Base-by-base conservation (phyloP, 2,113 vertebrate species). In the Crotalus viridis region DNA sequence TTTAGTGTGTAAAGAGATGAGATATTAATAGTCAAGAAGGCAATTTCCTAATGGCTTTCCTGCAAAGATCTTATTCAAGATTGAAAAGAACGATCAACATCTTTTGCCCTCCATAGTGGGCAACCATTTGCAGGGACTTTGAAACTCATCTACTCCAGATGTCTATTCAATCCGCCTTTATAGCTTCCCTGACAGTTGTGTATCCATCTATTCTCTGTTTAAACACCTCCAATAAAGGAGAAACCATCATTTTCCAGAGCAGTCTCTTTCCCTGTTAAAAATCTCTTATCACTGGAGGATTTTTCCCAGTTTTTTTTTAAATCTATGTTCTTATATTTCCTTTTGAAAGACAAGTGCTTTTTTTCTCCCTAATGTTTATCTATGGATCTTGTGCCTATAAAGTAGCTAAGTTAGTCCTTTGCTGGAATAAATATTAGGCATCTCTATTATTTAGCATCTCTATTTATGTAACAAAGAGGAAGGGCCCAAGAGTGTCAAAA, bases 361-460 rank as follows among this genome's bases (percentile, higher is more conserved):
- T 51, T 69, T 5, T 0, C 0, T 8, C 33, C 48, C 24, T 43
- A 69, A 59, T 91, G 92, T 28, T 88, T 55, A 89, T 3, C 0
- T 91, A 59, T 64, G 21, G 12, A 22, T 64, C 15, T 51, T 0
- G 1, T 2, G 13, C 2, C 1, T 46, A 22, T 43, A 93, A 88
- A 94, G 90, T 91, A 64, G 89, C 90, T 91, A 3, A 89, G 89
- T 90, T 89, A 92, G 48, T 91, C 91, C 57, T 91, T 94, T 74
- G 87, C 94, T 46, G 0, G 87, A 56, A 93, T 46, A n/a, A 91
- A 91, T 93, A 94, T 4, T 87, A 52, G 56, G 93, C 93, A 92
- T 96, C 46, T 89, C 90, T 95, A 90, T 94, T 93, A 93, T 93
- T 93, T 95, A 51, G 48, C 48, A 94, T 33, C 8, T 6, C 17